A percentile compares a stretch with the other conserved stretches of the same genome.
Evolutionary conservation across 2,888 invertebrate species (phyloP).

Genomic region (Erannis defoliaria): DNA sequence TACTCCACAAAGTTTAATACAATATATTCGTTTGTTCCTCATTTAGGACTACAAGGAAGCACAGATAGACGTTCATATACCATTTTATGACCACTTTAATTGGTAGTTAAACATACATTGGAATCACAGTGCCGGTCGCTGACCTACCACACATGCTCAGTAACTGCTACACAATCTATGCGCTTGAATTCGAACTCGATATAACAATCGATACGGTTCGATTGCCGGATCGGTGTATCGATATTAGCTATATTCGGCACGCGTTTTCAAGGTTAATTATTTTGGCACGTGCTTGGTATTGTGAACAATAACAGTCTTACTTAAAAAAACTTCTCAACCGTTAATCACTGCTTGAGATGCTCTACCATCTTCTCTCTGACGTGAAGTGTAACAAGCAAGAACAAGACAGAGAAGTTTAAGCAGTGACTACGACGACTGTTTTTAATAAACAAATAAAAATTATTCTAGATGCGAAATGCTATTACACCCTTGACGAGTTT

Average conservation of each 20-base stretch:
- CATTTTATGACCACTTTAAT: constrained; percentile 33
- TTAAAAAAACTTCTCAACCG: too few species aligned
- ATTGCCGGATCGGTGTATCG: constrained; percentile 29
- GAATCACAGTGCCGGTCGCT: constrained; percentile 48
- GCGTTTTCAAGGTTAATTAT: constrained; percentile 30
- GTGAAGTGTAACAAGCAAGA: too few species aligned
- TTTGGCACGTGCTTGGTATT: constrained; percentile 24
- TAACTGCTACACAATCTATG: background rate
- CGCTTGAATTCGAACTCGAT: constrained; percentile 20
- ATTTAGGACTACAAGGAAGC: background rate
- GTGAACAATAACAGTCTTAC: too few species aligned
- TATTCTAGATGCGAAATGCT: too few species aligned
- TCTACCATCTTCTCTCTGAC: too few species aligned
- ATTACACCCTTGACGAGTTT: too few species aligned
- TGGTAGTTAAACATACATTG: constrained; percentile 24
- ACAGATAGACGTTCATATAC: constrained; percentile 25
- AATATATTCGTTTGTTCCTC: constrained; percentile 3
- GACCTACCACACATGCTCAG: constrained; percentile 51
- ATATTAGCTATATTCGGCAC: constrained; percentile 19
- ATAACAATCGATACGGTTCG: constrained; percentile 20
- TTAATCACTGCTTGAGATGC: too few species aligned
- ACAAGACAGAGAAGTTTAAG: too few species aligned
- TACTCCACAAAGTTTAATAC: background rate
- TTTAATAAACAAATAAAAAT: too few species aligned
- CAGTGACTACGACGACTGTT: too few species aligned